phyloP scores from a whole-genome alignment of 2,888 invertebrate species.

The Leucoptera coffeella region DNA sequence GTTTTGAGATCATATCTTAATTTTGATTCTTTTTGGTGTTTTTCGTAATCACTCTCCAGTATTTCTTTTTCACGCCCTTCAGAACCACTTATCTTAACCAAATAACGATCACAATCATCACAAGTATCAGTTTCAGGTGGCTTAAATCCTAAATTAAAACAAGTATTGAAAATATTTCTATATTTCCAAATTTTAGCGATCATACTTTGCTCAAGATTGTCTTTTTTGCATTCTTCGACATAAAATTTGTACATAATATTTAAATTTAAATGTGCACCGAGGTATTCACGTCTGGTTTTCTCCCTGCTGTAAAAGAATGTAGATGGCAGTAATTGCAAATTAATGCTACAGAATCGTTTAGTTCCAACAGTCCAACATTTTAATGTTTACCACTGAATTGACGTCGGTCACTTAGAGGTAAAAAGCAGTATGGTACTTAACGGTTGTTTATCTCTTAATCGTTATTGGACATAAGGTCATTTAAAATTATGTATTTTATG shows the following conservation, averaged over 20 bases:
- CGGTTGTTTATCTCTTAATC: too few species aligned
- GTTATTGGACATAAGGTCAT: too few species aligned
- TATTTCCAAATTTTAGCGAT: not conserved
- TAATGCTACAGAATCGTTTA: too few species aligned
- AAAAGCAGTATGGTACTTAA: too few species aligned
- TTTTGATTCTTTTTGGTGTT: not conserved
- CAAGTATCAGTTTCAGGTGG: slow-evolving; percentile 2
- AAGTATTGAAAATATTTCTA: not conserved
- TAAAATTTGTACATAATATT: not conserved
- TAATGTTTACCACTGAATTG: too few species aligned
- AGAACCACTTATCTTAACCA: slow-evolving; percentile 2
- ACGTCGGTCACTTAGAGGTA: too few species aligned
- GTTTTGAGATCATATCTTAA: not conserved
- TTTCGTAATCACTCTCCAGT: not conserved
- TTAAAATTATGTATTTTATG: too few species aligned
- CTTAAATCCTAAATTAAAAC: slow-evolving; percentile 2
- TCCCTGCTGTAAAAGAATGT: not conserved
- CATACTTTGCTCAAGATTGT: not conserved
- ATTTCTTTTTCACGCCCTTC: slow-evolving; percentile 3
- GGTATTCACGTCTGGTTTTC: not conserved
- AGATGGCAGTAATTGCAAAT: too few species aligned
- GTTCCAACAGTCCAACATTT: too few species aligned
- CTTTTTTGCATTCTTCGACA: not conserved
- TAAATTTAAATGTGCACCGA: not conserved
- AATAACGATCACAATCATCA: slow-evolving; percentile 3